Percentiles rank a stretch among this genome's conserved stretches.
phyloP scores from a whole-genome alignment of 2,888 invertebrate species.

The Melikaiella ostensackeni region DNA sequence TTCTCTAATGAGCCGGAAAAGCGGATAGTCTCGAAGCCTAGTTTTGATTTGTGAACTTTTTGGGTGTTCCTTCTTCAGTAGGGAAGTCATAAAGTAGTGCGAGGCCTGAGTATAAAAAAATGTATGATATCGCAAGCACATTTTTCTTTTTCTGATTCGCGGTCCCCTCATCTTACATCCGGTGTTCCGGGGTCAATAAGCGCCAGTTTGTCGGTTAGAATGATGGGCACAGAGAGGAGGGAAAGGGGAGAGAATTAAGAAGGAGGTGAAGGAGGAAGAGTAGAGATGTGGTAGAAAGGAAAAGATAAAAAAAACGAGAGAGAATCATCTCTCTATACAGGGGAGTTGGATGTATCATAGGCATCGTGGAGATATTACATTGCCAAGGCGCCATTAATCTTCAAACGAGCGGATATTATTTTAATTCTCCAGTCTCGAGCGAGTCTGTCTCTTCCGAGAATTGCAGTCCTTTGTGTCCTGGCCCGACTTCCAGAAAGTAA shows the following conservation, averaged over 20 bases:
- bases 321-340: slow-evolving; percentile 16
- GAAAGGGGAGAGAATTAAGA: slow-evolving; percentile 13
- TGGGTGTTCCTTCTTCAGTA: too few species aligned
- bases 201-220: slow-evolving; percentile 17
- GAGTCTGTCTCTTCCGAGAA: slow-evolving; percentile 68
- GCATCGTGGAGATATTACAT: slow-evolving; percentile 66
- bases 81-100: too few species aligned
- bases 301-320: slow-evolving; percentile 60
- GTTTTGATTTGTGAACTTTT: too few species aligned
- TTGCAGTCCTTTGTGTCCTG: slow-evolving; percentile 67
- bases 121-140: background rate
- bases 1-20: too few species aligned
- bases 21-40: too few species aligned
- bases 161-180: slow-evolving; percentile 16
- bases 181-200: slow-evolving; percentile 23
- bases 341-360: slow-evolving; percentile 46
- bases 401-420: slow-evolving; percentile 72
- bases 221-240: background rate
- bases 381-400: slow-evolving; percentile 70
- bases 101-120: background rate
- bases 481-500: slow-evolving; percentile 65
- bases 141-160: background rate
- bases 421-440: slow-evolving; percentile 68
- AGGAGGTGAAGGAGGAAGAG: slow-evolving; percentile 2
- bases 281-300: background rate